Conservation (phyloP, 2,888 invertebrate species). For the Imbricaverruca yamaguchii region DNA sequence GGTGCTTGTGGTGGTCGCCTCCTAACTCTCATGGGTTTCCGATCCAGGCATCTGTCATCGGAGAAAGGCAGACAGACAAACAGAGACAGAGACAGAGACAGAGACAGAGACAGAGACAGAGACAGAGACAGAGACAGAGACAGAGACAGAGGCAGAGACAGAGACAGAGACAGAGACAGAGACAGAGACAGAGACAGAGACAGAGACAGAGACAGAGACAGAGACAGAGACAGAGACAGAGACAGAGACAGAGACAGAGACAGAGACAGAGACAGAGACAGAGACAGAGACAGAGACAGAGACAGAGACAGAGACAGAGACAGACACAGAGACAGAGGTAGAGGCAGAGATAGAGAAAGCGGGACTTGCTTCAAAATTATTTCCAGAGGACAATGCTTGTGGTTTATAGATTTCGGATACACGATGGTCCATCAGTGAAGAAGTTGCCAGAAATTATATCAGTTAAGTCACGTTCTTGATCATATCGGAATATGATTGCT, state of each 20-base stretch:
- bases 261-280: background rate
- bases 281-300: background rate
- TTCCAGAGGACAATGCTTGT: too few species aligned
- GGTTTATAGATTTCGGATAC: too few species aligned
- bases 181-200: too few species aligned
- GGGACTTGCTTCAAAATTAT: too few species aligned
- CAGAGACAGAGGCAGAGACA: background rate
- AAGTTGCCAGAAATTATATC: too few species aligned
- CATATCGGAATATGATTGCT: too few species aligned
- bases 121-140: too few species aligned
- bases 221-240: slow-evolving; percentile 22
- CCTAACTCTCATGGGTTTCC: too few species aligned
- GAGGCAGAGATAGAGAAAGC: background rate
- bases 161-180: slow-evolving; percentile 22
- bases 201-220: background rate
- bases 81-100: slow-evolving; percentile 18
- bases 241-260: slow-evolving; percentile 20
- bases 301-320: background rate
- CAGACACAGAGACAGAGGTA: background rate
- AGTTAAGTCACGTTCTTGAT: too few species aligned
- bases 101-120: slow-evolving; percentile 10
- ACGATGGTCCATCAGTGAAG: too few species aligned
- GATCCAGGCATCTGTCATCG: background rate
- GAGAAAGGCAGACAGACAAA: slow-evolving; percentile 24
- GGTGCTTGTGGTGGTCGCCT: too few species aligned